Percentiles rank a stretch among this genome's conserved stretches.
Evolutionary conservation across 1,140 invertebrate species (phyloP).

Genomic region (Hormaphis cornu): DNA sequence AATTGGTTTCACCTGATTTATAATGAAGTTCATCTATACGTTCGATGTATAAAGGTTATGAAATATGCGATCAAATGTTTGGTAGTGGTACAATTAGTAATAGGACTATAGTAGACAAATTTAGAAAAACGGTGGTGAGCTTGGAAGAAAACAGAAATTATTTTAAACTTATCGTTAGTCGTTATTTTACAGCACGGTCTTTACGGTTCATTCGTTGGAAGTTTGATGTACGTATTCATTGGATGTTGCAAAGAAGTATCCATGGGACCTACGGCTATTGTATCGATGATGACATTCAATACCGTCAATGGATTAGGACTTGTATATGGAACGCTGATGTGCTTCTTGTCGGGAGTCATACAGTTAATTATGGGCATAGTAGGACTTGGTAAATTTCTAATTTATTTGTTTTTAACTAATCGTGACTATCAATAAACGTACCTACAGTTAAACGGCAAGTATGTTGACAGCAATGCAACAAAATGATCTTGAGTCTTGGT

Average conservation of each 20-base stretch:
- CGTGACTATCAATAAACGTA: no score
- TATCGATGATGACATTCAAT: slow-evolving; percentile 69
- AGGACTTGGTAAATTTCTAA: slow-evolving; percentile 62
- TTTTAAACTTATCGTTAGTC: background rate
- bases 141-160: background rate
- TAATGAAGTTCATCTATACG: no score
- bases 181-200: slow-evolving; percentile 62
- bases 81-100: no score
- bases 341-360: slow-evolving; percentile 67
- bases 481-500: no score
- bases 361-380: slow-evolving; percentile 77
- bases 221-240: slow-evolving; percentile 81
- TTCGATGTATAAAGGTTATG: no score
- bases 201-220: slow-evolving; percentile 82
- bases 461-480: no score
- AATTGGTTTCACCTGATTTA: no score
- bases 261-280: slow-evolving; percentile 77
- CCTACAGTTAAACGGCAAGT: no score
- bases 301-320: slow-evolving; percentile 52
- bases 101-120: background rate
- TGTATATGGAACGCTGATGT: slow-evolving; percentile 68
- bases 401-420: no score
- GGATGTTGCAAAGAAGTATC: slow-evolving; percentile 86
- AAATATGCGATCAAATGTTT: no score
- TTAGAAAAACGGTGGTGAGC: no score